These are phyloP conservation scores for Habrosyne pyritoides DNA, from an alignment of 2,888 invertebrate genomes.

Conservation along the genomic window DNA sequence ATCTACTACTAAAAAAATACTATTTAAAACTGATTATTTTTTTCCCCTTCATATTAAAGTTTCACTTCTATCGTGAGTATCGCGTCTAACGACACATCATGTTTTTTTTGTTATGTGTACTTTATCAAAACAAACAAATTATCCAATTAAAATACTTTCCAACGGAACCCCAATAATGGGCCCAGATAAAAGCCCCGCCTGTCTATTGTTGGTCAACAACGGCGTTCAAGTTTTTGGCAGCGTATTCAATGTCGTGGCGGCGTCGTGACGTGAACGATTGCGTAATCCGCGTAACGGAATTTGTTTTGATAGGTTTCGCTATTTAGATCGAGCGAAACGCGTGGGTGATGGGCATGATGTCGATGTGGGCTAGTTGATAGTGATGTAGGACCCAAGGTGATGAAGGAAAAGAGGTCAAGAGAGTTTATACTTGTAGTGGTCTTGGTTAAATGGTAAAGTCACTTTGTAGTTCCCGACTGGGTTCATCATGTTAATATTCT, in stretches of 20 bases:
- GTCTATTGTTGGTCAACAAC: conserved; percentile 4
- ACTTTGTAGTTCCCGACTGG: no score
- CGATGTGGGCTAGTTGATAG: not conserved
- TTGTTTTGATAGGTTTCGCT: conserved; percentile 8
- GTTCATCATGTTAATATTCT: no score
- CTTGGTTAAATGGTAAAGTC: no score
- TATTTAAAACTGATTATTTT: no score
- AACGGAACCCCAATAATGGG: not conserved
- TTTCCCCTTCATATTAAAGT: no score
- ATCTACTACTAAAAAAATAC: no score
- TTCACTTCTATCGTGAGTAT: no score
- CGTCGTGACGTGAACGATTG: conserved; percentile 25
- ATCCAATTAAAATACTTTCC: no score
- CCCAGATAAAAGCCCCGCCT: not conserved
- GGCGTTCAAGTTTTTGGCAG: conserved; percentile 35
- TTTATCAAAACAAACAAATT: no score
- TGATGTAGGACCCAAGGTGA: not conserved
- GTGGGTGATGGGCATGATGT: not conserved
- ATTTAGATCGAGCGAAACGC: not conserved
- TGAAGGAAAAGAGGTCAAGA: not conserved
- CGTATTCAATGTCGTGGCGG: conserved; percentile 42
- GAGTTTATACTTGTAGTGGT: not conserved
- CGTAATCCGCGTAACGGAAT: conserved; percentile 24
- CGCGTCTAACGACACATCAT: no score
- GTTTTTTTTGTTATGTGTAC: no score